Percentiles rank a stretch among this genome's conserved stretches.
These are phyloP conservation scores for Ctenochaetus hawaiiensis DNA, from an alignment of 2,797 vertebrate genomes.

Conservation along the genomic window DNA sequence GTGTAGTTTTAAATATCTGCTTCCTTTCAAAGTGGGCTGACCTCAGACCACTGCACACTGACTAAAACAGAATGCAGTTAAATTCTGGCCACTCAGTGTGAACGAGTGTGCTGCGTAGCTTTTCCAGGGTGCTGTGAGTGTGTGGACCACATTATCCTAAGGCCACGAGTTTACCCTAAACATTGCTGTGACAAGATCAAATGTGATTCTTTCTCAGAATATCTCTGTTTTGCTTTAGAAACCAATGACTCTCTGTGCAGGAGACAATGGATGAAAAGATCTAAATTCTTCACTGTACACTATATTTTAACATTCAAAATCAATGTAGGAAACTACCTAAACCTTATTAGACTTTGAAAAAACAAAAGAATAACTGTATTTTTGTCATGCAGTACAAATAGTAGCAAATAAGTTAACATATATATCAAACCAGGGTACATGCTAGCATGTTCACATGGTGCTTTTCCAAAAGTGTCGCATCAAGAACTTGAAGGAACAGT, in stretches of 20 bases:
- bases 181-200: constrained; percentile 46
- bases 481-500: background rate
- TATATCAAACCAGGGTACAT: constrained; percentile 20
- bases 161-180: constrained; percentile 32
- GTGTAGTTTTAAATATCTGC: constrained; percentile 37
- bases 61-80: constrained; percentile 39
- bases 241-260: constrained; percentile 2
- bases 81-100: constrained; percentile 17
- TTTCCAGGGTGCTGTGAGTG: constrained; percentile 31
- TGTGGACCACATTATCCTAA: constrained; percentile 18
- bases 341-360: background rate
- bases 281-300: background rate
- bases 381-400: background rate
- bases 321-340: background rate
- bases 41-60: constrained; percentile 33
- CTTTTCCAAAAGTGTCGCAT: background rate
- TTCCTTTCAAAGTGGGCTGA: constrained; percentile 27
- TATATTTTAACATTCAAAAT: background rate
- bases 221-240: constrained; percentile 30
- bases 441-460: background rate
- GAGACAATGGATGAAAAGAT: constrained; percentile 13
- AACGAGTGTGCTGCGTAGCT: constrained; percentile 38
- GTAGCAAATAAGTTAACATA: background rate
- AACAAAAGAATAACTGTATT: background rate
- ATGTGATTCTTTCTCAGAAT: constrained; percentile 56